Evolutionary conservation across 2,888 invertebrate genomes (phyloP), one percentile per base, ranked within the genome.

Genomic region (Dione juno): DNA sequence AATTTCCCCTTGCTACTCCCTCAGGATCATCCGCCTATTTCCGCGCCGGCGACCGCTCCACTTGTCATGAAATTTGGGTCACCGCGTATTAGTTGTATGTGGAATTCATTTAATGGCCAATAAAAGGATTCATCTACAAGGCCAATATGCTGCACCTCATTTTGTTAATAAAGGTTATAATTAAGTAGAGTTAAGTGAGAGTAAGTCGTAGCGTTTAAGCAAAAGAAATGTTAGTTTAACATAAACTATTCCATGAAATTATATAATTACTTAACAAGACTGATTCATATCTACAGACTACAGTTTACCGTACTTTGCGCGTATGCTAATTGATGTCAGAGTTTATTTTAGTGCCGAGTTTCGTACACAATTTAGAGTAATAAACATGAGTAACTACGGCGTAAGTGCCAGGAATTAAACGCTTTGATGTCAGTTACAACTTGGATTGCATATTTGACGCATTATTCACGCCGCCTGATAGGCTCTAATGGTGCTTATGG

Each of bases 21-120:
- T 73, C 77, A 85, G 86, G 89, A 88, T 84, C 81, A 83, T 84
- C 83, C 83, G 81, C 84, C 84, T 84, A 82, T 86, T 83, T 83
- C 86, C 83, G 83, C 82, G 77, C 77, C 76, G 74, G 76, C 78
- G 76, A 77, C 79, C 82, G 82, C 81, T 84, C 81, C 81, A 82
- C 84, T 84, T 85, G 86, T 87, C 85, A 78, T 79, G 79, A 84
- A 85, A 90, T 89, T 88, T 89, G 84, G 90, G 90, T 90, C 90
- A 90, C 84, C 79, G 79, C 80, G 80, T 87, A 87, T 89, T 86
- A 86, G 83, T 84, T 87, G 85, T 80, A 79, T 82, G 80, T 81
- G 81, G 84, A 83, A 86, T 84, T 82, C 81, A 80, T 81, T 80
- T 85, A 85, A 83, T 85, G 79, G 77, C 76, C 81, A 78, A 83